phyloP scores from a whole-genome alignment of 92 coral and sea anemone species.

The Siderastrea radians region DNA sequence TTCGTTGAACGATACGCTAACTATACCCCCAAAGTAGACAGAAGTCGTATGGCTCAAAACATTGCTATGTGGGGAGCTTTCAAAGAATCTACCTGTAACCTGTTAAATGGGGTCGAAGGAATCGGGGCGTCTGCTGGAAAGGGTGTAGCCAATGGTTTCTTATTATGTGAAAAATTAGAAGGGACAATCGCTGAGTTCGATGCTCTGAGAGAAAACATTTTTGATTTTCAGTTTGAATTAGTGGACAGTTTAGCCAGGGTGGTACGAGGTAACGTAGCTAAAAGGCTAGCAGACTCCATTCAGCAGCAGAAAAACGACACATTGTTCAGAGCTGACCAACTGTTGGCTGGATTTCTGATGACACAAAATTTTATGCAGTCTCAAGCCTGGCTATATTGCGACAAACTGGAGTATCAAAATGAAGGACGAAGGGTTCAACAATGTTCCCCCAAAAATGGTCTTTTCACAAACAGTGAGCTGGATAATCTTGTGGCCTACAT shows the following conservation, averaged over 20 bases:
- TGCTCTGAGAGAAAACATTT: slow-evolving; percentile 68
- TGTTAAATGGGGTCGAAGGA: slow-evolving; percentile 58
- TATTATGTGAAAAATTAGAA: slow-evolving; percentile 67
- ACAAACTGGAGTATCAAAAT: slow-evolving; percentile 54
- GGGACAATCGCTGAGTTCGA: slow-evolving; percentile 71
- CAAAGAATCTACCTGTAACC: slow-evolving; percentile 53
- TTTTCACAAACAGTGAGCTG: slow-evolving; percentile 56
- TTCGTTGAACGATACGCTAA: slow-evolving; percentile 60
- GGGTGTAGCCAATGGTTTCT: slow-evolving; percentile 29
- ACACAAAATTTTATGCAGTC: slow-evolving; percentile 59
- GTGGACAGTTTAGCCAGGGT: slow-evolving; percentile 62
- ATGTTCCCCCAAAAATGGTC: slow-evolving; percentile 53
- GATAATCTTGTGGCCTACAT: slow-evolving; percentile 59
- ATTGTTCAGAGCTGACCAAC: slow-evolving; percentile 33
- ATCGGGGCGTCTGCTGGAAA: slow-evolving; percentile 22
- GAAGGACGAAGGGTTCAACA: slow-evolving; percentile 43
- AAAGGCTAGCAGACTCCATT: slow-evolving; percentile 58
- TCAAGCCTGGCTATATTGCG: slow-evolving; percentile 63
- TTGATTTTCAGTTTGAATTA: slow-evolving; percentile 77
- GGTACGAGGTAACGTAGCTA: slow-evolving; percentile 66
- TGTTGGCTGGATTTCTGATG: slow-evolving; percentile 62
- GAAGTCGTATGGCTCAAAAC: slow-evolving; percentile 53
- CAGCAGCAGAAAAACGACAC: slow-evolving; percentile 12
- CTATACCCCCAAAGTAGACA: slow-evolving; percentile 59
- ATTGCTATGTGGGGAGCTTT: slow-evolving; percentile 67